Base-by-base conservation (phyloP, 2,113 vertebrate genomes). In the Procavia capensis region DNA sequence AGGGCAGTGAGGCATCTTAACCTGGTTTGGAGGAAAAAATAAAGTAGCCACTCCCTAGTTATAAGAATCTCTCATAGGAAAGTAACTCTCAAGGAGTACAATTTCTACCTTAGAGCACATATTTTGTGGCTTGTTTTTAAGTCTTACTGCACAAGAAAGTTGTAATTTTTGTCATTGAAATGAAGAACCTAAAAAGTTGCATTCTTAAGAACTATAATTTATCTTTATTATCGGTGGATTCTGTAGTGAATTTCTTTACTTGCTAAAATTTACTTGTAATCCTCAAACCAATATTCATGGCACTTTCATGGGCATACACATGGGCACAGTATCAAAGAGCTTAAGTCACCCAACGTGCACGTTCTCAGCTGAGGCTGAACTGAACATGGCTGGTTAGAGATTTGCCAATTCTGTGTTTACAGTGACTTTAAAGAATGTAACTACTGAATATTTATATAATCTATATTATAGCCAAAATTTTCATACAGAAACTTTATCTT, bases 101-200 rank as follows among this genome's bases (percentile, higher is more conserved):
- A 91, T 93, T 96, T 96, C 57, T 90, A 54, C 50, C 36, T 84
- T 83, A 43, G 16, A 63, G 63, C 85, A 94, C 45, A 80, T 64
- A 82, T 57, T 75, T n/a, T 76, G 43, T 94, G 43, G 85, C 27
- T 90, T 88, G 24, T 85, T 79, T 79, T 95, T 79, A 91, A 88
- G 47, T 84, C 17, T 91, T 91, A 84, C 1, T 68, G 41, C 5
- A 8, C 36, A 81, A 96, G 11, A 90, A 74, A 79, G 25, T 63
- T 87, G 61, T 24, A 39, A 57, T 25, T 88, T 92, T 86, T 90
- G 36, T 72, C 27, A 90, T 47, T 84, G 96, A 92, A 78, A 68
- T 72, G 61, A 94, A 93, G n/a, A 87, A 81, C 3, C 36, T 80
- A 43, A 80, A 70, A 85, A 59, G 41, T 14, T 89, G 81, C n/a